These are phyloP conservation scores for Perizoma flavofasciatum DNA, from an alignment of 2,888 invertebrate genomes.

Conservation along the genomic window DNA sequence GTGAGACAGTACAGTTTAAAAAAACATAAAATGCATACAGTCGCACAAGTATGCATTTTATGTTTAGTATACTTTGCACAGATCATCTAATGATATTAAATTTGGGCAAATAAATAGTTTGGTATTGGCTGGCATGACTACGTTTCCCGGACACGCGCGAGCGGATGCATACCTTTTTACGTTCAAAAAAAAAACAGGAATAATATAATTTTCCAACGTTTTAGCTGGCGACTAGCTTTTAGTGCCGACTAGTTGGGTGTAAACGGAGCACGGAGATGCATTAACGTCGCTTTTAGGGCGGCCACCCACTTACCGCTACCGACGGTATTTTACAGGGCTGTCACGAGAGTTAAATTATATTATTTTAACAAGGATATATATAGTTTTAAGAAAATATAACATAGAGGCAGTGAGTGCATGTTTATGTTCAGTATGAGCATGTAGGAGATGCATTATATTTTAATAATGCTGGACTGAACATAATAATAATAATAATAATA, in stretches of 20 bases:
- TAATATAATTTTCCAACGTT: too few relatives aligned
- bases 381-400: not conserved
- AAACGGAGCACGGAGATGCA: constrained; percentile 61
- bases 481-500: too few relatives aligned
- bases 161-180: too few relatives aligned
- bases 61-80: too few relatives aligned
- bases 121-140: too few relatives aligned
- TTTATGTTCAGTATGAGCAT: constrained; percentile 1
- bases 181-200: too few relatives aligned
- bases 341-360: constrained; percentile 24
- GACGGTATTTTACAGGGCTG: constrained; percentile 56
- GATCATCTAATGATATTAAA: too few relatives aligned
- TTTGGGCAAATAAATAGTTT: too few relatives aligned
- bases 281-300: constrained; percentile 73
- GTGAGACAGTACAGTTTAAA: too few relatives aligned
- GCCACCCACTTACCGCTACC: constrained; percentile 64
- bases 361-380: constrained; percentile 7
- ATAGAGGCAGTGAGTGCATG: constrained; percentile 5
- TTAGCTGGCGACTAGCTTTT: not conserved
- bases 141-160: too few relatives aligned
- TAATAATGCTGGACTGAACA: not conserved
- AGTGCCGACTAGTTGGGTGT: constrained; percentile 27
- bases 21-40: too few relatives aligned
- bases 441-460: not conserved
- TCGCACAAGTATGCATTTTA: too few relatives aligned